Evolutionary conservation across 37 sponge, comb jelly and placozoan genomes (phyloP).

Genomic region (Cladorhizidae sp.): DNA sequence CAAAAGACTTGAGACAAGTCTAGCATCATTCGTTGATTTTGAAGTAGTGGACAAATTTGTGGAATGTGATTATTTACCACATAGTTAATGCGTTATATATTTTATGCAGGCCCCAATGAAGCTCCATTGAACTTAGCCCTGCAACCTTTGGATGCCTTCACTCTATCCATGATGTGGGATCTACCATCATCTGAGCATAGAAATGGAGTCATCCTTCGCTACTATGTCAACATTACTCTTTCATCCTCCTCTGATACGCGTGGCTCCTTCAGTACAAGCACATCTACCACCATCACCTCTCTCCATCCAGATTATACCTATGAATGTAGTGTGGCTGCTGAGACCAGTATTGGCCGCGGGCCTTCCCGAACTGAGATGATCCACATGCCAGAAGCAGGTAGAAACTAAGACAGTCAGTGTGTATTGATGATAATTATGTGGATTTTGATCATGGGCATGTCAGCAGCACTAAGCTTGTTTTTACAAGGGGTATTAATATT

Average conservation of each 20-base stretch:
- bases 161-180: constrained; percentile 31
- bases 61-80: no score
- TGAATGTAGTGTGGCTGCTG: constrained; percentile 25
- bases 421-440: no score
- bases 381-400: constrained; percentile 54
- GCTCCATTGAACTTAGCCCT: constrained; percentile 25
- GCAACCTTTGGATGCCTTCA: background rate
- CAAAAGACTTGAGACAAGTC: no score
- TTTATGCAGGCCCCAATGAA: background rate
- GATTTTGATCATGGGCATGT: no score
- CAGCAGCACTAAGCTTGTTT: no score
- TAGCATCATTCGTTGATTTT: no score
- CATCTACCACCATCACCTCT: background rate
- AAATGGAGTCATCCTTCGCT: constrained; percentile 38
- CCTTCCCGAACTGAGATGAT: constrained; percentile 1
- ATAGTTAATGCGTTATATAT: background rate
- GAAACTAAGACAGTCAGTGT: no score
- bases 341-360: constrained; percentile 32
- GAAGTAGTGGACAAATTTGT: no score
- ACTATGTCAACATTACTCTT: constrained; percentile 30
- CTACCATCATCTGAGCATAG: constrained; percentile 32
- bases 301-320: constrained; percentile 43
- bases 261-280: background rate
- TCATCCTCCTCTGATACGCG: background rate
- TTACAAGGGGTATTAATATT: no score